A percentile compares a stretch with the other conserved stretches of the same genome.
These are phyloP conservation scores for Himalopsyche phryganea DNA, from an alignment of 1,140 invertebrate species.

Conservation along the genomic window DNA sequence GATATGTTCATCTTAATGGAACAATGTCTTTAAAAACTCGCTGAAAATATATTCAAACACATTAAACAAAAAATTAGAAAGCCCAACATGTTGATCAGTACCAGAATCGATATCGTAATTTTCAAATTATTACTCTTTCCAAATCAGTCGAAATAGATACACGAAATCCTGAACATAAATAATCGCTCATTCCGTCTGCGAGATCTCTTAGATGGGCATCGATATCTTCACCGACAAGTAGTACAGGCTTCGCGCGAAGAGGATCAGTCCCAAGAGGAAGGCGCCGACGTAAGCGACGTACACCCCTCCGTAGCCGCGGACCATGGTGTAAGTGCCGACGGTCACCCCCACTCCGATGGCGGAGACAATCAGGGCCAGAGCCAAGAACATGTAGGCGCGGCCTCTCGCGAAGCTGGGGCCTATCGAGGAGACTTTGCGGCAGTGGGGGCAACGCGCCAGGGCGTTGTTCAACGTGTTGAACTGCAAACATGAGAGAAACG, in stretches of 20 bases:
- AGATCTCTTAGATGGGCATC: conserved; percentile 62
- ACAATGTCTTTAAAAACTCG: too few relatives aligned
- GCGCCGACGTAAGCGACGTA: conserved; percentile 81
- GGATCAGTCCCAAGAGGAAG: conserved; percentile 70
- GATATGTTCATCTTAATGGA: too few relatives aligned
- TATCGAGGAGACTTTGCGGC: conserved; percentile 89
- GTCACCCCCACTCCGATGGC: conserved; percentile 78
- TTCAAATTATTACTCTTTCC: too few relatives aligned
- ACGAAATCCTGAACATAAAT: too few relatives aligned
- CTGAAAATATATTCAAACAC: too few relatives aligned
- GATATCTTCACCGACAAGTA: conserved; percentile 89
- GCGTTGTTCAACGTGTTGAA: conserved; percentile 92
- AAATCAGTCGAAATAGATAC: too few relatives aligned
- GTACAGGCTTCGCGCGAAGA: conserved; percentile 77
- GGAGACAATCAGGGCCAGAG: conserved; percentile 69
- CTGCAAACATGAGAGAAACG: conserved; percentile 59
- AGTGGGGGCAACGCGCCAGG: conserved; percentile 93
- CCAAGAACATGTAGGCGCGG: conserved; percentile 76
- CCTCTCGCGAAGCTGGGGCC: conserved; percentile 78
- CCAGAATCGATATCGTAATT: too few relatives aligned
- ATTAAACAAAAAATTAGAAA: too few relatives aligned
- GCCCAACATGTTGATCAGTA: too few relatives aligned
- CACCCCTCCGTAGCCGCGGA: conserved; percentile 66
- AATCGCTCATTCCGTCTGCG: neutral
- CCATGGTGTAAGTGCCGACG: conserved; percentile 55